phyloP scores from a whole-genome alignment of 2,797 vertebrate genomes.

The Choloepus didactylus region DNA sequence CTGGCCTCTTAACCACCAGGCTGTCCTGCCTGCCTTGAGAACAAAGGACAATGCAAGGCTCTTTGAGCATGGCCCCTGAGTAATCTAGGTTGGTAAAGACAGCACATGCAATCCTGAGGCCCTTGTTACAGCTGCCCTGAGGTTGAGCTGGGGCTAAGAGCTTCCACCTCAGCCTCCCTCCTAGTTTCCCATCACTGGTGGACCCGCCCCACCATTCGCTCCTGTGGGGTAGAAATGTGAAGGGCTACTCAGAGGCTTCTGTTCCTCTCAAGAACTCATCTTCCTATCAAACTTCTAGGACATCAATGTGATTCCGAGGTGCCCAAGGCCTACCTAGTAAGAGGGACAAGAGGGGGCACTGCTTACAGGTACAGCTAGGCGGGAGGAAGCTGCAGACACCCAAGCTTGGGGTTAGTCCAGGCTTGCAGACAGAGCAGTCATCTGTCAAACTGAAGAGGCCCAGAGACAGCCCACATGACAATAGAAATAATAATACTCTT shows the following conservation, averaged over 20 bases:
- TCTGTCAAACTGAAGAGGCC: constrained; percentile 58
- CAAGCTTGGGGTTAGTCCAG: neutral
- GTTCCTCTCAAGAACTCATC: neutral
- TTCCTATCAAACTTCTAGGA: constrained; percentile 54
- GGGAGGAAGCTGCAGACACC: constrained; percentile 5
- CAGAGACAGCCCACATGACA: constrained; percentile 44
- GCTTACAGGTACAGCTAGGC: neutral
- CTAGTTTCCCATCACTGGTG: neutral
- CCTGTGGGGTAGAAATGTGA: neutral
- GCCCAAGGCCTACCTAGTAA: constrained; percentile 27
- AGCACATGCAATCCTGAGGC: neutral
- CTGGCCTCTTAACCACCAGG: neutral
- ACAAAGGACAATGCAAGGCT: neutral
- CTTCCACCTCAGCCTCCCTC: neutral
- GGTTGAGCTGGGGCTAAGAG: neutral
- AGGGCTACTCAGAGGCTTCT: constrained; percentile 5
- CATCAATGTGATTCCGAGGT: constrained; percentile 19
- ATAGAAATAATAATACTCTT: constrained; percentile 71
- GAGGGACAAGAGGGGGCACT: neutral
- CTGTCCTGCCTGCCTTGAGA: neutral
- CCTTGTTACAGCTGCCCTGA: neutral
- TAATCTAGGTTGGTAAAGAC: neutral
- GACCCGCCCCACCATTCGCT: neutral
- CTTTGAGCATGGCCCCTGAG: neutral
- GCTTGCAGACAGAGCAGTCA: constrained; percentile 37